These are phyloP conservation scores for Microplitis deprimator DNA, from an alignment of 2,888 invertebrate genomes.

Conservation along the genomic window DNA sequence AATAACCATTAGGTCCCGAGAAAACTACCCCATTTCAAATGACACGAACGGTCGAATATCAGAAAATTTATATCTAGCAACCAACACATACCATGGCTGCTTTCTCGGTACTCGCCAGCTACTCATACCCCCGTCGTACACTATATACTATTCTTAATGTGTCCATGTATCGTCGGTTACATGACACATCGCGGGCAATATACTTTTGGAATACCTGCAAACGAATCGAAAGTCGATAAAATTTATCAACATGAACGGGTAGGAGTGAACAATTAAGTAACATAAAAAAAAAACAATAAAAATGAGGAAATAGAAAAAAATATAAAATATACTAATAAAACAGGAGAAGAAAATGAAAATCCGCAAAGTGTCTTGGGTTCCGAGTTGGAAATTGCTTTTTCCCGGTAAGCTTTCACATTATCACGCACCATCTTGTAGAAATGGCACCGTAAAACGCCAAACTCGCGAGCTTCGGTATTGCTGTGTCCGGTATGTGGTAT, in stretches of 20 bases:
- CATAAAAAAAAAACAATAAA: background rate
- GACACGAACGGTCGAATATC: constrained; percentile 77
- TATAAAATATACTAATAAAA: background rate
- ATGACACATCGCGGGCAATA: background rate
- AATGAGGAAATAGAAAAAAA: background rate
- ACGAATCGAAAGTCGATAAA: background rate
- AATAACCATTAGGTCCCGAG: constrained; percentile 77
- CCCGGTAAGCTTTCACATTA: constrained; percentile 67
- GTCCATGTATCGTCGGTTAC: background rate
- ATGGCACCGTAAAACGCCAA: constrained; percentile 68
- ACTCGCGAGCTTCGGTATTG: constrained; percentile 63
- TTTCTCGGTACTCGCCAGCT: constrained; percentile 10
- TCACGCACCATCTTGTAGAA: constrained; percentile 70
- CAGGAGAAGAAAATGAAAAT: constrained; percentile 16
- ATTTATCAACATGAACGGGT: background rate
- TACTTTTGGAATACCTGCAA: background rate
- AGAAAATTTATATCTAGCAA: constrained; percentile 74
- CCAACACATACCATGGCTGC: constrained; percentile 44
- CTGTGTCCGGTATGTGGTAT: constrained; percentile 55
- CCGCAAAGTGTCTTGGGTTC: background rate
- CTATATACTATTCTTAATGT: constrained; percentile 1
- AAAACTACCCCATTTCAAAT: constrained; percentile 77
- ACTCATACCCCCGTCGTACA: background rate
- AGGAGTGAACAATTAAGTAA: background rate
- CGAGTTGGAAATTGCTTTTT: constrained; percentile 67